Evolutionary conservation across 2,888 invertebrate species (phyloP).

Genomic region (Hirtodrosophila duncani): DNA sequence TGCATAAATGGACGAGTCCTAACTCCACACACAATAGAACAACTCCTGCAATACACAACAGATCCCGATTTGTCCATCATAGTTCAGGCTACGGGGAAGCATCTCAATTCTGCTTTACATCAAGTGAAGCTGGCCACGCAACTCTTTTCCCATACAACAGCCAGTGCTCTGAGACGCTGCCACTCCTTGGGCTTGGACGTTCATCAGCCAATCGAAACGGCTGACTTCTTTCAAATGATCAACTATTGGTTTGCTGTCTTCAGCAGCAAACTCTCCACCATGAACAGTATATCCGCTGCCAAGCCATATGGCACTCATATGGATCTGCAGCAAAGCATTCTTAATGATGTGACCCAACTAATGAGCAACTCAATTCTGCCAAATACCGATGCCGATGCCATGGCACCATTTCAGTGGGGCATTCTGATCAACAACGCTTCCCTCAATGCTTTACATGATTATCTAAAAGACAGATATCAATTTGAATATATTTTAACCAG

Average conservation of each 20-base stretch:
- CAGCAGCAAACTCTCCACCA: not conserved
- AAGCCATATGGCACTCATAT: too few species aligned
- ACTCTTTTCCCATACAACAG: slow-evolving; percentile 14
- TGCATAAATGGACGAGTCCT: slow-evolving; percentile 12
- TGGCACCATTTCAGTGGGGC: too few species aligned
- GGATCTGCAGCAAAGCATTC: not conserved
- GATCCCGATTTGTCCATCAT: not conserved
- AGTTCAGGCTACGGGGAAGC: not conserved
- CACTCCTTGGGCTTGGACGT: slow-evolving; percentile 8
- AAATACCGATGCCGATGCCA: too few species aligned
- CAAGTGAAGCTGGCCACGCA: slow-evolving; percentile 16
- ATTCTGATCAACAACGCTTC: too few species aligned
- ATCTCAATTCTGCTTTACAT: too few species aligned
- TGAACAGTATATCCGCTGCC: too few species aligned
- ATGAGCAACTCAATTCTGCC: not conserved
- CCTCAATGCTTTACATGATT: too few species aligned
- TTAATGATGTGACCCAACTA: not conserved
- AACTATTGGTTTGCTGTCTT: slow-evolving; percentile 39
- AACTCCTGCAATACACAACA: slow-evolving; percentile 5
- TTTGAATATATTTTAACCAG: too few species aligned
- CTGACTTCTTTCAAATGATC: slow-evolving; percentile 30
- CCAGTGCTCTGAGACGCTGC: slow-evolving; percentile 18
- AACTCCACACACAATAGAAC: not conserved
- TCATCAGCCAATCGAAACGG: slow-evolving; percentile 25
- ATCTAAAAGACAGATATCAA: too few species aligned